Conservation (phyloP, 2,113 vertebrate species). For the Procavia capensis region DNA sequence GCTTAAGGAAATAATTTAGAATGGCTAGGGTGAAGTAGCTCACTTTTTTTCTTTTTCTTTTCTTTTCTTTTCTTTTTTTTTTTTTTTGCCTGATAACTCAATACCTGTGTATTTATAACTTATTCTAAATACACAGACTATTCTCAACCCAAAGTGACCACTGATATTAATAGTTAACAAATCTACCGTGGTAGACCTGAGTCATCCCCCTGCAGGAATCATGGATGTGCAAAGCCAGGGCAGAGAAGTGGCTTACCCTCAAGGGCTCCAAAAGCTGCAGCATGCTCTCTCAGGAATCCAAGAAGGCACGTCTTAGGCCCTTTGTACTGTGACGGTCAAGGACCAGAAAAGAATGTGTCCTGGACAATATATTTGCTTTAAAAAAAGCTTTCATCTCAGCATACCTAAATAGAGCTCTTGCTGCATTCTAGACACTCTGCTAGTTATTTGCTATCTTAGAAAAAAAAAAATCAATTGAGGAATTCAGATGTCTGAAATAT, state of each 20-base stretch:
- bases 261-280: background rate
- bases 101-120: background rate
- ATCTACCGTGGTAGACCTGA: background rate
- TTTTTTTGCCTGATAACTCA: background rate
- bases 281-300: background rate
- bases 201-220: background rate
- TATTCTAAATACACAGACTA: background rate
- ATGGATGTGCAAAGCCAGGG: background rate
- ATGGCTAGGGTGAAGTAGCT: background rate
- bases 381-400: background rate
- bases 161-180: background rate
- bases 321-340: background rate
- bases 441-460: background rate
- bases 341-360: background rate
- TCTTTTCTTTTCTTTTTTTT: background rate
- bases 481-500: background rate
- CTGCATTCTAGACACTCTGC: background rate
- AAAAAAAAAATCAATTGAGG: background rate
- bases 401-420: background rate
- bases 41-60: background rate
- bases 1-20: background rate
- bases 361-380: background rate
- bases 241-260: background rate
- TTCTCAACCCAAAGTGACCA: background rate
- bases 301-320: background rate